These are phyloP conservation scores for Gallinago jamesoni DNA, from an alignment of 2,113 vertebrate species.

Conservation along the genomic window DNA sequence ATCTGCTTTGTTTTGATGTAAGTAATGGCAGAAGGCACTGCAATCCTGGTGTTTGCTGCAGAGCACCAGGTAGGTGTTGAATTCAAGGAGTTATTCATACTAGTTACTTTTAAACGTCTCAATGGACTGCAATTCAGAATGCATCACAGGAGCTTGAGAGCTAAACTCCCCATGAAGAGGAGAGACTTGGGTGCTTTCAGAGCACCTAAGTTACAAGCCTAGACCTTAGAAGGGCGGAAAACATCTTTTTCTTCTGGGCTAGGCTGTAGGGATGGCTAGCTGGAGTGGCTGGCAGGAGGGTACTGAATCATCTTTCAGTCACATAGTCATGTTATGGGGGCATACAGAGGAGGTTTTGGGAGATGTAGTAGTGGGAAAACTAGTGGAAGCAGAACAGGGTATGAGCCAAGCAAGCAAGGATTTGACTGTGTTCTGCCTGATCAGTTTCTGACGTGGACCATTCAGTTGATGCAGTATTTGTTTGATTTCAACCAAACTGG, in stretches of 20 bases:
- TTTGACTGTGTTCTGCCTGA: background rate
- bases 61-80: constrained; percentile 14
- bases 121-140: background rate
- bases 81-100: background rate
- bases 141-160: background rate
- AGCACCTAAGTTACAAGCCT: background rate
- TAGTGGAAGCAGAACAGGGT: background rate
- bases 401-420: background rate
- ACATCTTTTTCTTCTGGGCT: constrained; percentile 17
- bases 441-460: background rate
- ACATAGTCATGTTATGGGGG: background rate
- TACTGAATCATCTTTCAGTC: background rate
- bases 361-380: background rate
- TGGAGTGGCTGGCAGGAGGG: background rate
- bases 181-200: background rate
- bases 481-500: background rate
- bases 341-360: background rate
- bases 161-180: background rate
- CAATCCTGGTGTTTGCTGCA: background rate
- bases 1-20: background rate
- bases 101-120: background rate
- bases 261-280: background rate
- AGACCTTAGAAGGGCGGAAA: background rate
- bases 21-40: background rate
- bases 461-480: background rate